Conservation (phyloP, 2,113 vertebrate genomes). For the Eublepharis macularius region DNA sequence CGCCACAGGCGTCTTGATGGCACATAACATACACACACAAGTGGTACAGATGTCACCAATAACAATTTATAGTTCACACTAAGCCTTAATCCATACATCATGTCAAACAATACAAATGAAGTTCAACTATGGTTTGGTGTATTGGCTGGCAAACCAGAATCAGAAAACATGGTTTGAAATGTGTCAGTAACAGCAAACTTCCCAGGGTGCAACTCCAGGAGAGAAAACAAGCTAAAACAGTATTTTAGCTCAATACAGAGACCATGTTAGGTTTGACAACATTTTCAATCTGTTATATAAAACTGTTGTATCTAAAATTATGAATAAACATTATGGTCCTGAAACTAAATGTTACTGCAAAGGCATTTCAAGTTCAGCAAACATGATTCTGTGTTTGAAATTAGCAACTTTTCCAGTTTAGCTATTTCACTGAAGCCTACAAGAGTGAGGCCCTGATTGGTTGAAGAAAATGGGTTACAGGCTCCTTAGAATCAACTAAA, state of each 20-base stretch:
- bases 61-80: slow-evolving; percentile 26
- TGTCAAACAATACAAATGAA: slow-evolving; percentile 17
- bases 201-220: not conserved
- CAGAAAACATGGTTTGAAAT: too few relatives aligned
- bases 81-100: not conserved
- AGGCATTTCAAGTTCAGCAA: not conserved
- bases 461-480: not conserved
- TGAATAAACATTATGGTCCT: not conserved
- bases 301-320: not conserved
- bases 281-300: not conserved
- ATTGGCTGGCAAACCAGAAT: too few relatives aligned
- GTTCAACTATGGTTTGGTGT: slow-evolving; percentile 18
- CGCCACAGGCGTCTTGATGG: too few relatives aligned
- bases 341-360: not conserved
- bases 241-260: not conserved
- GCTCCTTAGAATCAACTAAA: not conserved
- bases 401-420: not conserved
- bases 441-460: not conserved
- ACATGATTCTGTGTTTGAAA: not conserved
- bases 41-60: not conserved
- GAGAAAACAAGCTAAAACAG: not conserved
- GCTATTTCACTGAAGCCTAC: not conserved
- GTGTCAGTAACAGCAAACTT: not conserved
- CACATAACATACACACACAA: too few relatives aligned
- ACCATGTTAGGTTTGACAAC: not conserved